A percentile compares a stretch with the other conserved stretches of the same genome.
Conservation (phyloP, 2,113 vertebrate species). For the Limanda limanda region DNA sequence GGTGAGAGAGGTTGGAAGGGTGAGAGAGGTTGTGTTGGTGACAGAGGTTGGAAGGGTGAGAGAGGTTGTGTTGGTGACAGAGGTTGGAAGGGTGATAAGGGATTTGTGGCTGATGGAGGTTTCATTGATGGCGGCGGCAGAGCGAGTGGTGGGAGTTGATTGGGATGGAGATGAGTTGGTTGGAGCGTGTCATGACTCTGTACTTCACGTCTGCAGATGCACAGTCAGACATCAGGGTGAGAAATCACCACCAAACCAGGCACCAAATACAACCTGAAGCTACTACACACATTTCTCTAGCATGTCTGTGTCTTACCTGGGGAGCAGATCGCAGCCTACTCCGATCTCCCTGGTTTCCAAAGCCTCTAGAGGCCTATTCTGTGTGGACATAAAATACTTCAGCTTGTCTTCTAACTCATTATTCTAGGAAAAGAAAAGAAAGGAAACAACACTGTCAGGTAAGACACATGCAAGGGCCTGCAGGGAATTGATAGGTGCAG, state of each 20-base stretch:
- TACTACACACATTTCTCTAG: background rate
- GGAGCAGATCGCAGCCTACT: slow-evolving; percentile 88
- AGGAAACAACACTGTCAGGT: slow-evolving; percentile 77
- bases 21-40: no score
- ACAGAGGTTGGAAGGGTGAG: no score
- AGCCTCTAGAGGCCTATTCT: slow-evolving; percentile 73
- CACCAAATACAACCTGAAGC: slow-evolving; percentile 10
- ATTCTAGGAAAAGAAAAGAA: slow-evolving; percentile 88
- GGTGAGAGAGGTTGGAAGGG: slow-evolving; percentile 2
- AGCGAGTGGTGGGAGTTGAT: slow-evolving; percentile 6
- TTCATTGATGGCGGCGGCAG: slow-evolving; percentile 17
- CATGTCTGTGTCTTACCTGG: slow-evolving; percentile 84
- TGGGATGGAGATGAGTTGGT: slow-evolving; percentile 45
- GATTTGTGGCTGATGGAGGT: slow-evolving; percentile 8
- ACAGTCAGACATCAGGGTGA: slow-evolving; percentile 61
- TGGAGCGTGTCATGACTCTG: slow-evolving; percentile 48
- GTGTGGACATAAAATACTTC: slow-evolving; percentile 91
- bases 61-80: no score
- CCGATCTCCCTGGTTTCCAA: slow-evolving; percentile 88
- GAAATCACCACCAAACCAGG: slow-evolving; percentile 18
- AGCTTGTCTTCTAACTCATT: slow-evolving; percentile 97
- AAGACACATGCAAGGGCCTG: slow-evolving; percentile 68
- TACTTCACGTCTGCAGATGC: slow-evolving; percentile 65
- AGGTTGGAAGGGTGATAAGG: background rate
- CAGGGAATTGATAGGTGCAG: slow-evolving; percentile 32